A percentile compares a stretch with the other conserved stretches of the same genome.
These are phyloP conservation scores for Dione vanillae DNA, from an alignment of 2,888 invertebrate genomes.

Conservation along the genomic window DNA sequence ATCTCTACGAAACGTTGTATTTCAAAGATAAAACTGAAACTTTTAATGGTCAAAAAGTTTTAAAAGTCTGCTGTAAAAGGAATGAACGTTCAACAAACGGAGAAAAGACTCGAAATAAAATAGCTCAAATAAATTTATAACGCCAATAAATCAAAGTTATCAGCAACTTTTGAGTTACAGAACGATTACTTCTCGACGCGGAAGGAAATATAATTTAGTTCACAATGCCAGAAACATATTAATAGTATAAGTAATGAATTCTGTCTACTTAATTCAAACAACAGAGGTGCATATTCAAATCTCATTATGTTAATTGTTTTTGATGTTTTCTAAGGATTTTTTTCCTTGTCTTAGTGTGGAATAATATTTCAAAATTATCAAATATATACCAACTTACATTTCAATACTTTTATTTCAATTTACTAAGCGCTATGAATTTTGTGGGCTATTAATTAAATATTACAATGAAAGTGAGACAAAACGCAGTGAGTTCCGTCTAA, in stretches of 20 bases:
- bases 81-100: conserved; percentile 11
- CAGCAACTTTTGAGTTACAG: background rate
- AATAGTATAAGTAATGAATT: background rate
- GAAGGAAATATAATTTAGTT: background rate
- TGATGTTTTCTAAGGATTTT: no score
- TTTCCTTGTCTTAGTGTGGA: no score
- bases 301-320: no score
- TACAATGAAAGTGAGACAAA: no score
- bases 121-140: conserved; percentile 17
- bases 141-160: conserved; percentile 18
- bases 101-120: conserved; percentile 19
- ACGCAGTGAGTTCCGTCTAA: no score
- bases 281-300: no score
- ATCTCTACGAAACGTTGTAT: conserved; percentile 25
- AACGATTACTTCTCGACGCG: conserved; percentile 9
- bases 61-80: conserved; percentile 5
- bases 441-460: no score
- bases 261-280: background rate
- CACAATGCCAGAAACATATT: background rate
- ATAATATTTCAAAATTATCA: background rate
- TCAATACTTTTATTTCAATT: no score
- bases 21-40: conserved; percentile 27
- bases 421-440: no score
- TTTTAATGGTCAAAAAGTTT: conserved; percentile 17
- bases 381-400: no score